Conservation (phyloP, 2,113 vertebrate species). For the Regulus satrapa region DNA sequence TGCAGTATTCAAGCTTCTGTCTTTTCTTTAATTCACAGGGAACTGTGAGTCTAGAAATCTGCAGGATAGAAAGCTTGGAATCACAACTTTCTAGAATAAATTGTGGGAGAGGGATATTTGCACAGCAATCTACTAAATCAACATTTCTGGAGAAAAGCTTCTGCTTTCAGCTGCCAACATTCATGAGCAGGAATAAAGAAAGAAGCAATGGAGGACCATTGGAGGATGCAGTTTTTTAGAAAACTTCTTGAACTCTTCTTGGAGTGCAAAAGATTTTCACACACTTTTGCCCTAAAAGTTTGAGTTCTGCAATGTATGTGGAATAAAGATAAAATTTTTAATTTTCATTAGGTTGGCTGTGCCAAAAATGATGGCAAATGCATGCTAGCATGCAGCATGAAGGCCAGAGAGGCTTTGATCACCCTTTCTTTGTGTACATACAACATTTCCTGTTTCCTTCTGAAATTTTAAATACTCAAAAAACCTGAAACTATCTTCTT, state of each 20-base stretch:
- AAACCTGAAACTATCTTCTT: neutral
- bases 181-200: neutral
- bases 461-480: neutral
- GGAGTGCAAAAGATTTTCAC: neutral
- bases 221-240: neutral
- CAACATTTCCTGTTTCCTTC: neutral
- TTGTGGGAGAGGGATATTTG: neutral
- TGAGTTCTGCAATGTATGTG: neutral
- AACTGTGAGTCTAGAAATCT: neutral
- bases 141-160: neutral
- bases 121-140: neutral
- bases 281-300: neutral
- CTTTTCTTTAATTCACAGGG: neutral
- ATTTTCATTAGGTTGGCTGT: neutral
- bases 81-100: neutral
- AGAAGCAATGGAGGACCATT: neutral
- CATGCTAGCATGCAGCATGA: neutral
- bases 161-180: neutral
- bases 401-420: neutral
- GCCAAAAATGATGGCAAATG: neutral
- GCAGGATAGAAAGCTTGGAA: neutral
- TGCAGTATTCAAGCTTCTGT: neutral
- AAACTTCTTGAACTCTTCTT: neutral
- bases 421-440: neutral
- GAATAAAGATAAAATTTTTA: neutral